A percentile compares a stretch with the other conserved stretches of the same genome.
Evolutionary conservation across 2,113 vertebrate genomes (phyloP).

Genomic region (Sturnus vulgaris): DNA sequence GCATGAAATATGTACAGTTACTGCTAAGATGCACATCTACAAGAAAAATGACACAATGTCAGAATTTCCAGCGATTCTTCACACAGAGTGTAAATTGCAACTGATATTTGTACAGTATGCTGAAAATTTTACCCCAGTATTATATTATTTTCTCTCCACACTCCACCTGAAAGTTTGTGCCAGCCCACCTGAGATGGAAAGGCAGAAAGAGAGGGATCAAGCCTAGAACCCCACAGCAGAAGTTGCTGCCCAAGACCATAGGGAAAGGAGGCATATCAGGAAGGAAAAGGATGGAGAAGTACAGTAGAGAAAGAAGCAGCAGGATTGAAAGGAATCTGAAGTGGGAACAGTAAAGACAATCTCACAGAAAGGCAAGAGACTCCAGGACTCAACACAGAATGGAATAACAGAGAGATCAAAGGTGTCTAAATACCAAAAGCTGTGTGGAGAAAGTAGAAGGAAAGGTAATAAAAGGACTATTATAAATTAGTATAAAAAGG

Average conservation of each 20-base stretch:
- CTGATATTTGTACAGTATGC: neutral
- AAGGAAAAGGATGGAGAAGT: neutral
- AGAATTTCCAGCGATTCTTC: neutral
- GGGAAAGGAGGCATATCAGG: neutral
- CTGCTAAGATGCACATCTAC: neutral
- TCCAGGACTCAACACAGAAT: neutral
- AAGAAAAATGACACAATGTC: neutral
- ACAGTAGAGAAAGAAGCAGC: neutral
- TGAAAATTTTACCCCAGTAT: neutral
- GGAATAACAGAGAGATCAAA: neutral
- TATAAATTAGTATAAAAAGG: neutral
- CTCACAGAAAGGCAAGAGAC: neutral
- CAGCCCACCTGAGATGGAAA: neutral
- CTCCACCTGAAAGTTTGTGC: neutral
- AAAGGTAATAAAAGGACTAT: neutral
- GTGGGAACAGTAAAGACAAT: neutral
- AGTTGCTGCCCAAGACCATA: neutral
- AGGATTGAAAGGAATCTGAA: neutral
- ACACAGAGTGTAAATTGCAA: neutral
- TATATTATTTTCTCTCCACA: neutral
- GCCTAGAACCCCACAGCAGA: neutral
- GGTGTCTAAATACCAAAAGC: neutral
- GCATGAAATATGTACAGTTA: neutral
- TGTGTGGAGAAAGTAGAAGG: neutral
- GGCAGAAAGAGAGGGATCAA: neutral